A percentile compares a stretch with the other conserved stretches of the same genome.
These are phyloP conservation scores for Gobio occitaniae DNA, from an alignment of 2,797 vertebrate species.

Conservation along the genomic window DNA sequence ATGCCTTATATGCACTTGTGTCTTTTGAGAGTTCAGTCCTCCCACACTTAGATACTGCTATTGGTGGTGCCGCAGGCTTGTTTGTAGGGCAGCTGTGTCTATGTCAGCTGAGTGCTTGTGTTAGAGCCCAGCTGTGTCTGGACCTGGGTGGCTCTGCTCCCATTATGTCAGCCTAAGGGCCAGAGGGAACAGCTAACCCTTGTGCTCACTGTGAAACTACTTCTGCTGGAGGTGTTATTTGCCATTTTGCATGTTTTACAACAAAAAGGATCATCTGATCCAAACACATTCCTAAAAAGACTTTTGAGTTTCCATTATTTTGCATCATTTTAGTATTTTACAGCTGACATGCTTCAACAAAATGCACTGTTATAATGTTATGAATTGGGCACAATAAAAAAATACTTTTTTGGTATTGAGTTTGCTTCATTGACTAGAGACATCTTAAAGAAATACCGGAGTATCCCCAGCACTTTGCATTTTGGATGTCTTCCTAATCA, in stretches of 20 bases:
- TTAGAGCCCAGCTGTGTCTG: slow-evolving; percentile 57
- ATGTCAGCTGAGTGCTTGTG: slow-evolving; percentile 56
- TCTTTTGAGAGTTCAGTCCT: slow-evolving; percentile 38
- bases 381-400: background rate
- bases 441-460: too few species aligned
- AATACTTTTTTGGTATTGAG: background rate
- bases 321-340: background rate
- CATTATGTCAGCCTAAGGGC: slow-evolving; percentile 50
- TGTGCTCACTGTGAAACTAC: slow-evolving; percentile 23
- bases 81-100: slow-evolving; percentile 47
- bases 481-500: background rate
- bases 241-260: background rate
- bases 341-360: background rate
- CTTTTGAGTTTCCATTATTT: background rate
- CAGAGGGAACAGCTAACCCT: slow-evolving; percentile 46
- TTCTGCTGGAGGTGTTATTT: background rate
- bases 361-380: background rate
- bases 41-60: slow-evolving; percentile 46
- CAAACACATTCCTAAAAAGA: background rate
- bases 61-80: slow-evolving; percentile 43
- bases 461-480: background rate
- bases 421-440: background rate
- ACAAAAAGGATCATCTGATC: slow-evolving; percentile 3
- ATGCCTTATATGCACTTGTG: slow-evolving; percentile 69
- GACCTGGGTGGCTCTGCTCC: slow-evolving; percentile 46